Conservation (phyloP, 2,113 vertebrate species). For the Hepsetus odoe region DNA sequence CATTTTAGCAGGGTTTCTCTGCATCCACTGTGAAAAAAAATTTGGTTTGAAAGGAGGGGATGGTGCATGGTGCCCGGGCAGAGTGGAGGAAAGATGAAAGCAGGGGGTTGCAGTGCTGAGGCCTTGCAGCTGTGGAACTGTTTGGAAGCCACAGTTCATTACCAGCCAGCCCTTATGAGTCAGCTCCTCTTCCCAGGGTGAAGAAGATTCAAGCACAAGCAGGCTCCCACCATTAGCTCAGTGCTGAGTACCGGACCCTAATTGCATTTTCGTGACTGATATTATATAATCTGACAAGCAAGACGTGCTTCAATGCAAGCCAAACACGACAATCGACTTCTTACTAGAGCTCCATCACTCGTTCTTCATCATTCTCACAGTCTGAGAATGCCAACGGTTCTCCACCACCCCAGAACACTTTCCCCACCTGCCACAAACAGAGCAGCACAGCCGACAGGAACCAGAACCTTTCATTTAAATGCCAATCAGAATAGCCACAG, state of each 20-base stretch:
- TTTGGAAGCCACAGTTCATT: constrained; percentile 71
- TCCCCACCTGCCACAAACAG: too few species aligned
- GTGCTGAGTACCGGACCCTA: constrained; percentile 64
- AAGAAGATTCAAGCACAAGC: constrained; percentile 48
- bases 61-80: neutral
- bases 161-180: constrained; percentile 77
- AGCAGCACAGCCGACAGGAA: too few species aligned
- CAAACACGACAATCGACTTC: neutral
- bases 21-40: neutral
- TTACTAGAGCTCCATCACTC: neutral
- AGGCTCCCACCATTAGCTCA: constrained; percentile 56
- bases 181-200: constrained; percentile 52
- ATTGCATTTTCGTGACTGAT: constrained; percentile 72
- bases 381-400: too few species aligned
- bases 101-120: constrained; percentile 33
- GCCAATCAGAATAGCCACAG: too few species aligned
- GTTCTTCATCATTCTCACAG: neutral
- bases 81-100: constrained; percentile 38
- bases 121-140: constrained; percentile 65
- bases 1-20: neutral
- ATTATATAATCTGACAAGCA: constrained; percentile 60
- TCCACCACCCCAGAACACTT: too few species aligned
- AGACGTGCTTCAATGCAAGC: constrained; percentile 47
- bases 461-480: too few species aligned
- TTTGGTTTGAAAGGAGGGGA: constrained; percentile 37